These are phyloP conservation scores for Palythoa caribaeorum DNA, from an alignment of 92 coral and sea anemone genomes.

Conservation along the genomic window DNA sequence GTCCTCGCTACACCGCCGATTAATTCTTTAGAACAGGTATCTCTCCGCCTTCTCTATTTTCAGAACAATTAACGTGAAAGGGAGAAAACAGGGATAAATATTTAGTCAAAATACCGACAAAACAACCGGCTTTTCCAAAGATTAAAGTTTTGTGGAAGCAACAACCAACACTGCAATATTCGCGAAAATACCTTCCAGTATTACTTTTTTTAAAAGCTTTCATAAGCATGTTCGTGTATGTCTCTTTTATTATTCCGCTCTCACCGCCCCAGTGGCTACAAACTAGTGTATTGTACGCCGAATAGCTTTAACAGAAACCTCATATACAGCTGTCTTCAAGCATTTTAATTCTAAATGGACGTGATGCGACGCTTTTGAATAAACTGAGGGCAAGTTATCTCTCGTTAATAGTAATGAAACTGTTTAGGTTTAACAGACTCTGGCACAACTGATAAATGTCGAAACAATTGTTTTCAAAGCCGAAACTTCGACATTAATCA, in stretches of 20 bases:
- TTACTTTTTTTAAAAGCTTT: conserved; percentile 23
- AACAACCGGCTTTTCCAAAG: conserved; percentile 39
- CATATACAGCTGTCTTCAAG: neutral
- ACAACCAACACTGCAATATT: conserved; percentile 33
- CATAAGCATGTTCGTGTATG: neutral
- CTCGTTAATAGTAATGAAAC: neutral
- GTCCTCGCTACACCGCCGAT: conserved; percentile 45
- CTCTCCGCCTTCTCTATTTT: conserved; percentile 40
- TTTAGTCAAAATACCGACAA: conserved; percentile 23
- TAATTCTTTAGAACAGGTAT: conserved; percentile 3
- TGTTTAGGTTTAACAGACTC: neutral
- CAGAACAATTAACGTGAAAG: conserved; percentile 31
- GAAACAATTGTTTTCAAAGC: neutral
- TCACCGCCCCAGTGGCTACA: conserved; percentile 32
- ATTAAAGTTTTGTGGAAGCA: conserved; percentile 35
- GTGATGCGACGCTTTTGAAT: neutral
- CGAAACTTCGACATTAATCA: neutral
- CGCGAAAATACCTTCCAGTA: conserved; percentile 19
- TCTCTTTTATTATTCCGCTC: conserved; percentile 21
- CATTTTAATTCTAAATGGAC: neutral
- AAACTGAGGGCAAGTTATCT: neutral
- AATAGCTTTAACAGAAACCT: neutral
- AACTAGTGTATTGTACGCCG: conserved; percentile 1
- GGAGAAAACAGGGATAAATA: conserved; percentile 27
- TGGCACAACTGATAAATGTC: neutral